Base-by-base conservation (phyloP, 2,113 vertebrate genomes). In the Alligator mississippiensis region DNA sequence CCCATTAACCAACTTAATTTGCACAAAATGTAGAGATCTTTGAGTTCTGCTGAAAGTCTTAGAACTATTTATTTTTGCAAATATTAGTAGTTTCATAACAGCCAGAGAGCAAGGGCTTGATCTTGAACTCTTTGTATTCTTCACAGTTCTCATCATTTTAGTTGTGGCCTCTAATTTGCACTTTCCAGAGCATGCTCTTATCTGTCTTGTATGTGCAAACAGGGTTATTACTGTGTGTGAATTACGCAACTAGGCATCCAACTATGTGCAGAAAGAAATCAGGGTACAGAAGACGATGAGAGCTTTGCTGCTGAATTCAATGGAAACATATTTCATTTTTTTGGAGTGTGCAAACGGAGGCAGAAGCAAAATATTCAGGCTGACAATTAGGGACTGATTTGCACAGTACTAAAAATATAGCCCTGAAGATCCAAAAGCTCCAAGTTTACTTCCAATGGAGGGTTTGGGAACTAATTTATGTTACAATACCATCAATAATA, bases 231-330 rank as follows among this genome's bases (percentile, higher is more conserved):
- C 22, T n/a, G 63, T 8, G 87, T 80, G 34, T 25, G 93, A 90
- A 83, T 54, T 12, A 55, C 15, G 4, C 18, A 58, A 63, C 25
- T 93, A 3, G 15, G 54, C 82, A 90, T 84, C 38, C 47, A 38
- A 72, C 70, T 24, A 4, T 0, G 0, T 62, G 81, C 66, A 85
- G 59, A 72, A 85, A 68, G 81, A 78, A 76, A 34, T 0, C 0
- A 1, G 18, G 47, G 5, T 87, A 8, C 4, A 4, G 5, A 25
- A 2, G 1, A 28, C 84, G 76, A n/a, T 57, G 90, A 24, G 1
- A 85, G 22, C 19, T 77, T 19, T 60, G 34, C 57, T 88, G 79
- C 19, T 76, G 24, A 76, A 86, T 9, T 82, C 10, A 28, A 16
- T 24, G 25, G 27, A 18, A 89, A 6, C 22, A 78, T 78, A 9